A percentile compares a stretch with the other conserved stretches of the same genome.
Evolutionary conservation across 2,797 vertebrate genomes (phyloP).

Genomic region (Esox lucius): DNA sequence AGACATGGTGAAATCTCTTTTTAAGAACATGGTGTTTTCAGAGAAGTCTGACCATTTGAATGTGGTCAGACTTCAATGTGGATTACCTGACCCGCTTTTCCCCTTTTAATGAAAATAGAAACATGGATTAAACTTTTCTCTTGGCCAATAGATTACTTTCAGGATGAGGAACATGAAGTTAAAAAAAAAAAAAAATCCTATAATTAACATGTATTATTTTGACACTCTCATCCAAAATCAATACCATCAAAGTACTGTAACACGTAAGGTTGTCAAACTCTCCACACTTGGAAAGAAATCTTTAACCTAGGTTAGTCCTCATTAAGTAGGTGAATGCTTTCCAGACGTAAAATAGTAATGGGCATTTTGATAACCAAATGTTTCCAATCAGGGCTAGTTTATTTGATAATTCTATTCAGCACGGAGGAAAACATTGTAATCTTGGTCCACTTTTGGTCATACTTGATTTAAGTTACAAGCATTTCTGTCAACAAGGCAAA

Average conservation of each 20-base stretch:
- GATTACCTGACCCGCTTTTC: no score
- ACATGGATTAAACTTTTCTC: no score
- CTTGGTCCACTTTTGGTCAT: conserved; percentile 32
- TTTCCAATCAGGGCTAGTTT: conserved; percentile 60
- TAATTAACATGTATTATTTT: no score
- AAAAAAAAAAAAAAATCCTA: no score
- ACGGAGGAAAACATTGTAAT: conserved; percentile 25
- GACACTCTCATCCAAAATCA: no score
- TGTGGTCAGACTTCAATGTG: no score
- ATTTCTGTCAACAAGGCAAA: conserved; percentile 38
- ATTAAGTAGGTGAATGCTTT: conserved; percentile 39
- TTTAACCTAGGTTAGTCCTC: conserved; percentile 16
- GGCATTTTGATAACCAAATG: conserved; percentile 41
- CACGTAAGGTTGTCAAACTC: neutral
- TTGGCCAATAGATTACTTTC: no score
- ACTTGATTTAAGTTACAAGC: conserved; percentile 36
- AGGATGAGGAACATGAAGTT: no score
- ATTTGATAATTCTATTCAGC: conserved; percentile 44
- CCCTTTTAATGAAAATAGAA: no score
- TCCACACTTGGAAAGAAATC: neutral
- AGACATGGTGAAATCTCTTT: no score
- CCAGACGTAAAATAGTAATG: conserved; percentile 16
- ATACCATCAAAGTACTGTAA: neutral
- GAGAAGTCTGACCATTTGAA: no score
- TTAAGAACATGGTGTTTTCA: no score